Base-by-base conservation (phyloP, 2,888 invertebrate genomes). In the Barypeithes pellucidus region DNA sequence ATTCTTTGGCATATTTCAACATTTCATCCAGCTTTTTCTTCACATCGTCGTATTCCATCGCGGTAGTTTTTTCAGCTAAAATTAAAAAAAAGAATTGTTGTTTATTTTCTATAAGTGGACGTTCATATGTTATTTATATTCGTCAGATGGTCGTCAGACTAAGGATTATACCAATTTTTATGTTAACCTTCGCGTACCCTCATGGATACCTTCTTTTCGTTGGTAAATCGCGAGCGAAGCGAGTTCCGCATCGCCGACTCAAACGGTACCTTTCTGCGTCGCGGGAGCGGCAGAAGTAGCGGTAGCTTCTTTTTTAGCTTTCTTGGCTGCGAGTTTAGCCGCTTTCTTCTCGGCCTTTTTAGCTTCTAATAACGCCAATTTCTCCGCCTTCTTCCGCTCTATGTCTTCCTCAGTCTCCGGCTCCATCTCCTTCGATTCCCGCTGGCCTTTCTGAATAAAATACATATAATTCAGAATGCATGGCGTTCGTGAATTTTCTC, bases 371-470 rank as follows among this genome's bases (percentile, higher is more conserved):
- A 43, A 16, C 16, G 3, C 14, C 43, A 2, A 16, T 14, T 8
- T 61, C 52, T 39, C 29, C 11, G 22, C 16, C 36, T 47, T 60
- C 20, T 67, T 20, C 9, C 18, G 20, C 24, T 59, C 45, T 50
- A 24, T 39, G 16, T 57, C 61, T 20, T 61, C 47, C 33, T 88
- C 86, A 0, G 75, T 80, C 3, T 82, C 80, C 33, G 88, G 88
- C 9, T 80, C 85, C 0, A 82, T 84, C 83, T 87, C 84, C 22
- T 84, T 75, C 29, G 86, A 86, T 0, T 84, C 84, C 0, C 39
- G n/a, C 41, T 52, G 14, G 0, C 18, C 43, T 62, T 62, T 29
- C 41, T 43, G 3, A 5, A 5, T 20, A n/a, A 12, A 22, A 14
- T 2, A 18, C n/a, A n/a, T n/a, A n/a, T n/a, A n/a, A n/a, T n/a